A percentile compares a stretch with the other conserved stretches of the same genome.
phyloP scores from a whole-genome alignment of 1,140 invertebrate genomes.

The Agraylea sexmaculata region DNA sequence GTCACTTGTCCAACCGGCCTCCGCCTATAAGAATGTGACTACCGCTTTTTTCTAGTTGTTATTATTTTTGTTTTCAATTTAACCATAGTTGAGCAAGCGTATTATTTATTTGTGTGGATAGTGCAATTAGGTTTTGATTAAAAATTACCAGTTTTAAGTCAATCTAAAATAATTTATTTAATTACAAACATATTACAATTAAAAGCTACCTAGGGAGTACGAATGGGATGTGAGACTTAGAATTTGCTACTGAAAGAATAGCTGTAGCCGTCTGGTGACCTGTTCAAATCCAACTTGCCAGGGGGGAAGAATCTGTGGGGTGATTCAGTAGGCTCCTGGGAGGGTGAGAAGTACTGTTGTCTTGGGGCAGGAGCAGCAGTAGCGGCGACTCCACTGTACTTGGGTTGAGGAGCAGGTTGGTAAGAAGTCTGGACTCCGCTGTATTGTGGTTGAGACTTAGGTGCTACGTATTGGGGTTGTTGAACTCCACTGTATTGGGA shows the following conservation, averaged over 20 bases:
- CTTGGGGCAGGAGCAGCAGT: slow-evolving; percentile 23
- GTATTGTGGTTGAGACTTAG: slow-evolving; percentile 35
- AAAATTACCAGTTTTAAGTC: too few relatives aligned
- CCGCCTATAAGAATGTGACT: too few relatives aligned
- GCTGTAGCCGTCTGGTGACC: slow-evolving; percentile 72
- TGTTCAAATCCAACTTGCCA: slow-evolving; percentile 68
- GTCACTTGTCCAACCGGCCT: too few relatives aligned
- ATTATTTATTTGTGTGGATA: too few relatives aligned
- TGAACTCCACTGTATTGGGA: slow-evolving; percentile 30
- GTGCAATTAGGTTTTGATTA: too few relatives aligned
- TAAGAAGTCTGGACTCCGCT: slow-evolving; percentile 33
- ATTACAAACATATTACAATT: too few relatives aligned
- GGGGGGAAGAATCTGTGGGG: slow-evolving; percentile 66
- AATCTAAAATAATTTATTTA: too few relatives aligned
- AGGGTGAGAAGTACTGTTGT: slow-evolving; percentile 32
- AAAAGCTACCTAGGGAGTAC: too few relatives aligned
- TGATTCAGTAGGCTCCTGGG: slow-evolving; percentile 50
- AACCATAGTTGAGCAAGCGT: too few relatives aligned
- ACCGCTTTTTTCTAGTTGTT: too few relatives aligned
- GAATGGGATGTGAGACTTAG: slow-evolving; percentile 10
- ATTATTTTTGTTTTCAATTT: too few relatives aligned
- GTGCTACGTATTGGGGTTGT: slow-evolving; percentile 30
- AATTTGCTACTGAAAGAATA: slow-evolving; percentile 58
- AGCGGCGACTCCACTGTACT: slow-evolving; percentile 30
- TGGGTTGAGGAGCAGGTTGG: slow-evolving; percentile 24